A percentile compares a stretch with the other conserved stretches of the same genome.
Evolutionary conservation across 2,797 vertebrate species (phyloP).

Genomic region (Bothrops alternatus): DNA sequence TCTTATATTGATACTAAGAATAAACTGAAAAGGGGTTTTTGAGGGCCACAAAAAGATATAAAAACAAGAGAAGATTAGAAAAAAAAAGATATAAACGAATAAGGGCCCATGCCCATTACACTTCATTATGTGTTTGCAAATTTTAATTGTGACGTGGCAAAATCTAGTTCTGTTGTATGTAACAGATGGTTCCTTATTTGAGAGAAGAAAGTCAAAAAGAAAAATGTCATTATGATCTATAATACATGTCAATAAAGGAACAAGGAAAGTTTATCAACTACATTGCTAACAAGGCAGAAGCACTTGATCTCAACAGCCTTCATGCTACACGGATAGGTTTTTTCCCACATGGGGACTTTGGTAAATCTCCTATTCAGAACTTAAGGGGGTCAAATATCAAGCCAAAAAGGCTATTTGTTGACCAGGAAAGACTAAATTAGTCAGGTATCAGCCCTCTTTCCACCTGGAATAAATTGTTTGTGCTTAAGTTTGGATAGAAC

Average conservation of each 20-base stretch:
- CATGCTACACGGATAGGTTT: background rate
- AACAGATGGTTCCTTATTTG: background rate
- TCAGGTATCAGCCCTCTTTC: background rate
- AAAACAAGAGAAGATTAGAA: background rate
- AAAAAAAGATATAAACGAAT: background rate
- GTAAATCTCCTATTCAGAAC: background rate
- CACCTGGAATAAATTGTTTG: background rate
- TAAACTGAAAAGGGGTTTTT: background rate
- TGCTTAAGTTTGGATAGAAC: background rate
- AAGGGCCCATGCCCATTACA: background rate
- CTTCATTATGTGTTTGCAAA: background rate
- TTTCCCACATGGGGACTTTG: background rate
- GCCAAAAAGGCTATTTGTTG: background rate
- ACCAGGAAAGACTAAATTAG: background rate
- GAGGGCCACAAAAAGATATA: background rate
- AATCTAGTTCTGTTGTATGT: background rate
- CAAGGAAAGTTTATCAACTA: background rate
- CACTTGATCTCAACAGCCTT: background rate
- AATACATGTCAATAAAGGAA: background rate
- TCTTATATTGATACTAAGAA: background rate
- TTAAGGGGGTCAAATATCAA: background rate
- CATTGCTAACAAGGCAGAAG: background rate
- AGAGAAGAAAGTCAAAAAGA: background rate
- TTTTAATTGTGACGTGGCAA: background rate
- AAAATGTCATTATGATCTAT: background rate